phyloP scores from a whole-genome alignment of 2,888 invertebrate genomes.

The Acanthosepion pharaonis region DNA sequence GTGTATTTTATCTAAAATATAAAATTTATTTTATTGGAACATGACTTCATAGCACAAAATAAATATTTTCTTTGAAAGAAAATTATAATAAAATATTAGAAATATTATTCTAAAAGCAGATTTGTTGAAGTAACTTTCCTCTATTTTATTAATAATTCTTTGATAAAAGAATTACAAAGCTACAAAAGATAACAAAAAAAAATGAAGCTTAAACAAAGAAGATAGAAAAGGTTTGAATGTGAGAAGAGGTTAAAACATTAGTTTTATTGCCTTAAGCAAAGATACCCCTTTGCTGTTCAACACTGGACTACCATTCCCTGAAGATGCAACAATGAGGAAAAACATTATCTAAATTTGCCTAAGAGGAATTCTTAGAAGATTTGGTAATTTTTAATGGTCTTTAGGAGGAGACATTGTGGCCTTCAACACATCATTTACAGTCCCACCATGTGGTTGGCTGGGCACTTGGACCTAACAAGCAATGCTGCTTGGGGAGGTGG shows the following conservation, averaged over 20 bases:
- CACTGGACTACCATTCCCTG: not conserved
- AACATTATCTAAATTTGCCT: slow-evolving; percentile 23
- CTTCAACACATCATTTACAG: not conserved
- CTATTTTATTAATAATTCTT: not conserved
- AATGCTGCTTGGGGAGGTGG: not conserved
- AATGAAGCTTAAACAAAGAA: not conserved
- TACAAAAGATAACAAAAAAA: not conserved
- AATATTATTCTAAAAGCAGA: not conserved
- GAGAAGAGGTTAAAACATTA: slow-evolving; percentile 9
- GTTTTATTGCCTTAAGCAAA: slow-evolving; percentile 22
- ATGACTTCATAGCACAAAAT: too few relatives aligned
- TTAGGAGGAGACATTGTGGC: not conserved
- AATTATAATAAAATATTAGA: too few relatives aligned
- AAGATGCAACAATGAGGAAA: not conserved
- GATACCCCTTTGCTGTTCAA: not conserved
- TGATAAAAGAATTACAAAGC: not conserved
- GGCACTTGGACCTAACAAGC: slow-evolving; percentile 21
- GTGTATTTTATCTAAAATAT: too few relatives aligned
- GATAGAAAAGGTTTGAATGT: not conserved
- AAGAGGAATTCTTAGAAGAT: not conserved
- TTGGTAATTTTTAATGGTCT: slow-evolving; percentile 14
- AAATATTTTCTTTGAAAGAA: too few relatives aligned
- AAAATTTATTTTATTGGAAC: too few relatives aligned
- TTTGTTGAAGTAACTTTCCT: not conserved
- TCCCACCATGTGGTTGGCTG: slow-evolving; percentile 7